phyloP scores from a whole-genome alignment of 2,888 invertebrate genomes.

The Dryococelus australis region DNA sequence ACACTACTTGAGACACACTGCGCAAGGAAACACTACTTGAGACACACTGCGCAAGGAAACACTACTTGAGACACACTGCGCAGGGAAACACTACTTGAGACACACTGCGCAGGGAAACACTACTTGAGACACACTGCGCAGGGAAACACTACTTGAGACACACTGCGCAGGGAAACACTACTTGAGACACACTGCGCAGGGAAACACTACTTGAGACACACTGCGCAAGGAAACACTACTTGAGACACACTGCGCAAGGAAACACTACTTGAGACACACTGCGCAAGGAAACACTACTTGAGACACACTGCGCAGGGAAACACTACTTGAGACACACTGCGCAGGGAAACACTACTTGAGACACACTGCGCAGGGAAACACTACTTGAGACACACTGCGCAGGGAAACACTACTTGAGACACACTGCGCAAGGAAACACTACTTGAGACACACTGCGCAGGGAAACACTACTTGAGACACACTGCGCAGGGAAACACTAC shows the following conservation, averaged over 20 bases:
- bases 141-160: slow-evolving; percentile 34
- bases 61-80: too few species aligned
- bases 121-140: slow-evolving; percentile 55
- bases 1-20: slow-evolving; percentile 52
- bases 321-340: too few species aligned
- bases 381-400: slow-evolving; percentile 55
- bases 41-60: slow-evolving; percentile 55
- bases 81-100: too few species aligned
- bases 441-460: too few species aligned
- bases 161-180: slow-evolving; percentile 55
- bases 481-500: slow-evolving; percentile 56
- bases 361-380: slow-evolving; percentile 55
- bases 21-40: slow-evolving; percentile 49
- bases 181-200: slow-evolving; percentile 55
- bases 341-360: slow-evolving; percentile 49
- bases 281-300: slow-evolving; percentile 50
- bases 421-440: slow-evolving; percentile 55
- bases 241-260: slow-evolving; percentile 55
- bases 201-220: neutral
- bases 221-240: slow-evolving; percentile 55
- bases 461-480: too few species aligned
- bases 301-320: too few species aligned
- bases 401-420: slow-evolving; percentile 36
- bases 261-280: slow-evolving; percentile 51
- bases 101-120: slow-evolving; percentile 57